Evolutionary conservation across 2,797 vertebrate species (phyloP).

Genomic region (Acrocephalus scirpaceus): DNA sequence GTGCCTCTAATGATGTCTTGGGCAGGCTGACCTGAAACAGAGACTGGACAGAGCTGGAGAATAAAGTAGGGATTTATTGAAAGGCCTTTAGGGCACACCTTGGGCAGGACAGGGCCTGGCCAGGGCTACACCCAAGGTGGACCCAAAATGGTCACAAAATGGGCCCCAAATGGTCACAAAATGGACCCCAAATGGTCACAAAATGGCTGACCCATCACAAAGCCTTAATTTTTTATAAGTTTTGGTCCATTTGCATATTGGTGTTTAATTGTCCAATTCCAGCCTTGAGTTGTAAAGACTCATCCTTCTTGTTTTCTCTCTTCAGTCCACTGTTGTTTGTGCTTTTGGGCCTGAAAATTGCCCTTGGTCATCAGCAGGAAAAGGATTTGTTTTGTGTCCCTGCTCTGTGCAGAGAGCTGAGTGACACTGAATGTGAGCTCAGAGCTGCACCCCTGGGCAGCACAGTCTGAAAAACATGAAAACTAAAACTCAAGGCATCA

Average conservation of each 20-base stretch:
- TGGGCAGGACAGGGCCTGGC: not conserved
- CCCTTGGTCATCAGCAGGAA: not conserved
- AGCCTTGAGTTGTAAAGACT: not conserved
- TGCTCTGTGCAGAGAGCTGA: not conserved
- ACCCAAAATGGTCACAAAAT: not conserved
- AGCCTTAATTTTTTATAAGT: not conserved
- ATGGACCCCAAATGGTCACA: not conserved
- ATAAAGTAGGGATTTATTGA: not conserved
- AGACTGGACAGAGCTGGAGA: not conserved
- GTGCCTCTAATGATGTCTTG: not conserved
- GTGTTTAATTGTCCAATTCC: not conserved
- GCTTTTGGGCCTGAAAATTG: not conserved
- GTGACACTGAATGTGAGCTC: not conserved
- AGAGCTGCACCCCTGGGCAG: not conserved
- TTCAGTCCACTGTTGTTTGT: not conserved
- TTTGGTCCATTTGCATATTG: not conserved
- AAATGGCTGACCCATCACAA: not conserved
- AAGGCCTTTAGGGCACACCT: not conserved
- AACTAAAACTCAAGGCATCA: not conserved
- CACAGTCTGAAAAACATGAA: not conserved
- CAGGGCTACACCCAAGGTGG: not conserved
- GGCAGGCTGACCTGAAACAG: not conserved
- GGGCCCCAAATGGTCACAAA: too few relatives aligned
- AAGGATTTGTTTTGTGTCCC: not conserved
- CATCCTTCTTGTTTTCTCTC: not conserved